phyloP scores from a whole-genome alignment of 2,888 invertebrate genomes.

The Pandemis cinnamomeana region DNA sequence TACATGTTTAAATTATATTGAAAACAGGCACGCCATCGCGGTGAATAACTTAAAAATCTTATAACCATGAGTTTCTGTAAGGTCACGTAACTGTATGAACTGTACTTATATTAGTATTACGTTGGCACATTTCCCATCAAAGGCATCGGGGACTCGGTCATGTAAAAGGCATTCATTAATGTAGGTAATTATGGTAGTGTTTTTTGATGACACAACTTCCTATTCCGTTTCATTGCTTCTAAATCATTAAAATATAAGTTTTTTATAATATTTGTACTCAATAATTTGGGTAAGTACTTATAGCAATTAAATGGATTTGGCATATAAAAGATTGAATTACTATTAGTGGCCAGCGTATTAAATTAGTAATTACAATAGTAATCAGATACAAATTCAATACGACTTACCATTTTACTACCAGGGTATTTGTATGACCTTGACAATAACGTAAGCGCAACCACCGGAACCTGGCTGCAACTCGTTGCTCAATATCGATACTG shows the following conservation, averaged over 20 bases:
- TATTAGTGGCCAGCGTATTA: neutral
- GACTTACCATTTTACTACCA: conserved; percentile 30
- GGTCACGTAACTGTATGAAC: neutral
- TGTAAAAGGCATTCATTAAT: neutral
- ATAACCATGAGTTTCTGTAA: neutral
- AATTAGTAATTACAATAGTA: neutral
- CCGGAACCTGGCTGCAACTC: conserved; percentile 59
- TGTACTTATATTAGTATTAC: neutral
- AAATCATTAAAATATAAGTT: neutral
- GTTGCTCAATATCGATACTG: conserved; percentile 67
- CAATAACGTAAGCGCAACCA: conserved; percentile 61
- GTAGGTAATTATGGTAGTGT: too few relatives aligned
- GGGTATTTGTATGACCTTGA: conserved; percentile 67
- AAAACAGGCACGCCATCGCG: conserved; percentile 5
- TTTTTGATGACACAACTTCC: neutral
- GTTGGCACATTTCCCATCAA: neutral
- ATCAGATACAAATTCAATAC: conserved; percentile 23
- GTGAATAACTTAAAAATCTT: conserved; percentile 4
- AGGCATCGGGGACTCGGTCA: neutral
- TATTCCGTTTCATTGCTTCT: neutral
- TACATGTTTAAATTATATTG: conserved; percentile 12
- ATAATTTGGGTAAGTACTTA: neutral
- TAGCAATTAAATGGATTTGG: neutral
- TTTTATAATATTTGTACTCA: neutral
- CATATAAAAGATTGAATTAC: neutral